Evolutionary conservation across 1,140 invertebrate genomes (phyloP).

Genomic region (Lordiphosa collinella): DNA sequence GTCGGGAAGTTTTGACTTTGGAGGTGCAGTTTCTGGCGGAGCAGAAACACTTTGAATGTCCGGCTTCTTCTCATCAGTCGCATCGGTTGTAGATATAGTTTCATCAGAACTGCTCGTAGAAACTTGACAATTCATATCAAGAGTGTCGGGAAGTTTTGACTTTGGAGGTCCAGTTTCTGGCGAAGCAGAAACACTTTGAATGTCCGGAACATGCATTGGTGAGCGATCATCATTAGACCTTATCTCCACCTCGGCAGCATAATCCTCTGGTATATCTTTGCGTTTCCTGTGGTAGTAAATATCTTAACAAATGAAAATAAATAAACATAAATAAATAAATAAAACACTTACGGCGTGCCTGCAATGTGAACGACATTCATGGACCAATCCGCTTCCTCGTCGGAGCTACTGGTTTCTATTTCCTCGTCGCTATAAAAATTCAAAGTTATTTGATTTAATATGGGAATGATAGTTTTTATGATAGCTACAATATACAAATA

Average conservation of each 20-base stretch:
- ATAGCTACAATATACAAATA: too few species aligned
- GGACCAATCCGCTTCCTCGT: conserved; percentile 37
- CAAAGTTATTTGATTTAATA: neutral
- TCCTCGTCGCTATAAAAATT: conserved; percentile 3
- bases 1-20: too few species aligned
- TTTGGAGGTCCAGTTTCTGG: neutral
- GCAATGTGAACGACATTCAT: conserved; percentile 22
- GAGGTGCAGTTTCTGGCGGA: neutral
- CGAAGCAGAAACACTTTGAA: neutral
- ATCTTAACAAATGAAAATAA: too few species aligned
- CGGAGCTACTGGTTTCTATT: neutral
- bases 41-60: neutral
- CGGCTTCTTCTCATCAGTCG: neutral
- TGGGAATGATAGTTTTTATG: neutral
- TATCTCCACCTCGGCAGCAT: neutral
- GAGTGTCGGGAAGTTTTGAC: too few species aligned
- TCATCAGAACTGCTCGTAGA: neutral
- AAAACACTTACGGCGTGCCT: conserved; percentile 31
- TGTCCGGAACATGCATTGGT: neutral
- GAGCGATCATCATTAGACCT: too few species aligned
- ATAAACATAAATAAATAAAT: too few species aligned
- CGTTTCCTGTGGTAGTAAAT: too few species aligned
- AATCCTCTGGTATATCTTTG: neutral
- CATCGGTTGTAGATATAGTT: too few species aligned
- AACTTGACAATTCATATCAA: neutral